A percentile compares a stretch with the other conserved stretches of the same genome.
Conservation (phyloP, 2,888 invertebrate genomes). For the Polia nebulosa region DNA sequence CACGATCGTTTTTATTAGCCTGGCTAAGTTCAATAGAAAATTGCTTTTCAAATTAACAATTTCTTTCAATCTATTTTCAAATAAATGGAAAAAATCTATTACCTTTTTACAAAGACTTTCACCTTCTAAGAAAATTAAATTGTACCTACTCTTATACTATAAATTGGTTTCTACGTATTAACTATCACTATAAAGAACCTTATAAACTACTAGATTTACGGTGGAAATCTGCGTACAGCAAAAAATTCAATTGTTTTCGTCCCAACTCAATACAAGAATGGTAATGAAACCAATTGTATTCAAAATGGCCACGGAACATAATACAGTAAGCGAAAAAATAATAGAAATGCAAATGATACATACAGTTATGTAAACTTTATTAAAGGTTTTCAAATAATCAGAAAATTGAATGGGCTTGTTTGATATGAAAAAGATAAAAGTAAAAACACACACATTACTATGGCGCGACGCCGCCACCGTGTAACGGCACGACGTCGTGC, state of each 20-base stretch:
- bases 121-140: conserved; percentile 2
- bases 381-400: conserved; percentile 38
- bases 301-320: conserved; percentile 35
- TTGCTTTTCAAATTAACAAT: conserved; percentile 43
- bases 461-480: too few species aligned
- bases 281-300: conserved; percentile 45
- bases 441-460: too few species aligned
- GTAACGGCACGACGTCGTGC: too few species aligned
- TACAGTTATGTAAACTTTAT: conserved; percentile 40
- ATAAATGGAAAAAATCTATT: conserved; percentile 26
- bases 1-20: conserved; percentile 18
- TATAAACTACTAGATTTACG: conserved; percentile 14
- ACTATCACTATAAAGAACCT: background rate
- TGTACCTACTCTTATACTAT: too few species aligned
- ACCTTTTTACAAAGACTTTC: conserved; percentile 30
- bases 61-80: conserved; percentile 18
- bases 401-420: conserved; percentile 25
- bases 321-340: conserved; percentile 50
- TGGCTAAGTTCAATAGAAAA: conserved; percentile 24
- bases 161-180: background rate
- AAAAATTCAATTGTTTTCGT: conserved; percentile 47
- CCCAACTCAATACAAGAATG: conserved; percentile 43
- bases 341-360: conserved; percentile 58
- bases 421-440: background rate
- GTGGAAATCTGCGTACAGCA: conserved; percentile 5